phyloP scores from a whole-genome alignment of 2,888 invertebrate species.

The Drosophila mimetica region DNA sequence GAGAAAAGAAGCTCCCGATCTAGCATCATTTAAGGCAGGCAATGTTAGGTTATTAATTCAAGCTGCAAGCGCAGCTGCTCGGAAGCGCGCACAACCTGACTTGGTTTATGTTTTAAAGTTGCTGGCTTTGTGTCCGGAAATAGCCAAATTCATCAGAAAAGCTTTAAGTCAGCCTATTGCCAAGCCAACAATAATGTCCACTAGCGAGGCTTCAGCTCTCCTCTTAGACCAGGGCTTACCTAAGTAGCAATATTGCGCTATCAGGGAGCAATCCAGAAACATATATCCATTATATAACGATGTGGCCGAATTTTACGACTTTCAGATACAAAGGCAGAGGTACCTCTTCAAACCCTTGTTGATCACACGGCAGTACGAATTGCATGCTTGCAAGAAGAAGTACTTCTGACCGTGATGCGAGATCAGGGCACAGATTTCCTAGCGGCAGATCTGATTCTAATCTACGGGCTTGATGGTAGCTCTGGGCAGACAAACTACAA shows the following conservation, averaged over 20 bases:
- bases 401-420: too few species aligned
- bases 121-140: neutral
- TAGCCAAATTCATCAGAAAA: neutral
- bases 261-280: too few species aligned
- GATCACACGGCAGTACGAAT: too few species aligned
- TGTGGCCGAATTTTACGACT: too few species aligned
- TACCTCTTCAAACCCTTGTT: neutral
- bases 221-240: too few species aligned
- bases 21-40: too few species aligned
- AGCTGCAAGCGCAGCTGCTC: too few species aligned
- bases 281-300: neutral
- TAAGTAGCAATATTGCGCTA: too few species aligned
- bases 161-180: neutral
- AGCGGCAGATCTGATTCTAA: neutral
- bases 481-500: neutral
- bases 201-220: neutral
- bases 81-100: too few species aligned
- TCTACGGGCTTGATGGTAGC: conserved; percentile 5
- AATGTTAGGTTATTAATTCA: too few species aligned
- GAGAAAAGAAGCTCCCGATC: neutral
- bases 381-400: too few species aligned
- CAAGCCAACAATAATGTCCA: neutral
- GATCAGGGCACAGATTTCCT: neutral
- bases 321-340: too few species aligned
- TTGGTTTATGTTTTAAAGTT: neutral